These are phyloP conservation scores for Slavum lentiscoides DNA, from an alignment of 2,888 invertebrate species.

Conservation along the genomic window DNA sequence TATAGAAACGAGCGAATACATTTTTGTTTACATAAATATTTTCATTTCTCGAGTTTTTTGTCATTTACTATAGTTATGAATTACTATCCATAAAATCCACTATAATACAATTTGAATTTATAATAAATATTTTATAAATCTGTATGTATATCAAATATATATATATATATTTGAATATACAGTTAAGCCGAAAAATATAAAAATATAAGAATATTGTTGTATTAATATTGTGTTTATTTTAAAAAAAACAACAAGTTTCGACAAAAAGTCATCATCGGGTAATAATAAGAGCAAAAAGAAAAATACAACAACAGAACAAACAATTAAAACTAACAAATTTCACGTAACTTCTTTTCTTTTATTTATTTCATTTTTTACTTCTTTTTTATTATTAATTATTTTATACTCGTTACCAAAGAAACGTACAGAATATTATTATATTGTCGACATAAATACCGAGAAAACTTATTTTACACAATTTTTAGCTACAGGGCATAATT, in stretches of 20 bases:
- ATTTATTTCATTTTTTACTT: too few relatives aligned
- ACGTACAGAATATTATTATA: not conserved
- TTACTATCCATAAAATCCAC: not conserved
- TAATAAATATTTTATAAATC: not conserved
- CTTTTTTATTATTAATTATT: not conserved
- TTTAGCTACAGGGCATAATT: not conserved
- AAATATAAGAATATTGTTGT: too few relatives aligned
- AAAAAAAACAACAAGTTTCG: too few relatives aligned
- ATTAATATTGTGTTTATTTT: not conserved
- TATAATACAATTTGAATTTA: not conserved
- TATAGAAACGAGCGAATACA: not conserved
- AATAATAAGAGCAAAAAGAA: too few relatives aligned
- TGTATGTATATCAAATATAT: too few relatives aligned
- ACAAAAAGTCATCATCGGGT: too few relatives aligned
- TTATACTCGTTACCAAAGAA: not conserved
- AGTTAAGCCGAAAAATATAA: too few relatives aligned
- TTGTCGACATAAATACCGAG: not conserved
- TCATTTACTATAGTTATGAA: slow-evolving; percentile 8
- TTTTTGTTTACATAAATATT: not conserved
- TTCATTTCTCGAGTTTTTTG: not conserved
- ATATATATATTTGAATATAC: not conserved
- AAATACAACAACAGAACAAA: too few relatives aligned
- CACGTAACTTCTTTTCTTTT: too few relatives aligned
- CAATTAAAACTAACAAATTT: too few relatives aligned
- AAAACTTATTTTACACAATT: not conserved